Base-by-base conservation (phyloP, 1,140 invertebrate genomes). In the Neodiprion pinetum region DNA sequence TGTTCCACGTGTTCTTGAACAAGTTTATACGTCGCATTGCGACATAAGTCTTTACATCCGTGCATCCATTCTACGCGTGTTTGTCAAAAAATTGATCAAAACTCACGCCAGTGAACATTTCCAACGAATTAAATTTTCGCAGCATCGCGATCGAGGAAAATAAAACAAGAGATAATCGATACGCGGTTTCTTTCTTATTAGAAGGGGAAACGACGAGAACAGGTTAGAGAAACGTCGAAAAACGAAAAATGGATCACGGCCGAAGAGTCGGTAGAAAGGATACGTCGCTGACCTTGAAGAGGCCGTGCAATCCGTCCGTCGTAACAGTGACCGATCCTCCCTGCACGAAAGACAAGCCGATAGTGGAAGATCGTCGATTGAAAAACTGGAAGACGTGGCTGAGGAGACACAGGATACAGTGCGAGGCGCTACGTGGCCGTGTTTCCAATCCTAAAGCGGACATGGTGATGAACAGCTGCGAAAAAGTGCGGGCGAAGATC, bases 361-460 rank as follows among this genome's bases (percentile, higher is more conserved):
- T 72, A 79, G 79, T 48, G 0, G 80, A 86, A 71, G 85, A 85
- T 68, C 73, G 47, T 47, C 75, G 80, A 28, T 69, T 87, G 8
- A 28, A 48, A 9, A 86, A 86, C 48, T 87, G 85, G 85, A 76
- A 72, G 8, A 80, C 73, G 70, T 86, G 85, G 85, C 67, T 84
- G 11, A 8, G 49, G 0, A 71, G 79, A 10, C 76, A 79, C 3
- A 71, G 78, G 14, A 75, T 76, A 0, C 77, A 79, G 0, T 71
- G 77, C n/a, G 11, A 74, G 9, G 75, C 7, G 11, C 80, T 78
- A 0, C 48, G 71, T 10, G 47, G 12, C 1, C n/a, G 9, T n/a
- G 76, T 79, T 0, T 76, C 75, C 10, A 88, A 80, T 9, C 85
- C 82, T 75, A 84, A 84, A 67, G 81, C 80, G 5, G 83, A 50